These are phyloP conservation scores for Ormyrus pomaceus DNA, from an alignment of 2,888 invertebrate species.

Conservation along the genomic window DNA sequence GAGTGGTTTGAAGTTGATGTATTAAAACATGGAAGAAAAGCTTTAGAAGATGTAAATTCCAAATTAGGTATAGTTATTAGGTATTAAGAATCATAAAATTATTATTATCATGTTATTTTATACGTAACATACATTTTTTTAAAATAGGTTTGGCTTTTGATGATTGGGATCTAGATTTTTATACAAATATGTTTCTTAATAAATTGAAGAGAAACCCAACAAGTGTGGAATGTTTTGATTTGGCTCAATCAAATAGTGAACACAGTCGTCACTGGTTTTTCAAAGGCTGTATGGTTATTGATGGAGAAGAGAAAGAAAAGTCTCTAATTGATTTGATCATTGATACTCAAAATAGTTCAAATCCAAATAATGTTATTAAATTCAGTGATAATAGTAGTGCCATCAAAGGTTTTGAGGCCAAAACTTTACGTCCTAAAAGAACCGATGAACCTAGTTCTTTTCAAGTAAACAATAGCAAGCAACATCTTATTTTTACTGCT, in stretches of 20 bases:
- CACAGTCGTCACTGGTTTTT: constrained; percentile 99
- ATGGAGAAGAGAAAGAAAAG: constrained; percentile 86
- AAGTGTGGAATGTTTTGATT: constrained; percentile 97
- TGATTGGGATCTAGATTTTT: constrained; percentile 93
- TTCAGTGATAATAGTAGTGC: constrained; percentile 99
- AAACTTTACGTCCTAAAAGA: constrained; percentile 82
- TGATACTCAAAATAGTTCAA: constrained; percentile 89
- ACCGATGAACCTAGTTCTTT: constrained; percentile 82
- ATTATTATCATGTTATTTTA: not conserved
- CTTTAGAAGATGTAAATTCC: constrained; percentile 88
- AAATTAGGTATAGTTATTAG: constrained; percentile 80
- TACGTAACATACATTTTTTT: constrained; percentile 8
- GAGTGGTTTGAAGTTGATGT: constrained; percentile 91
- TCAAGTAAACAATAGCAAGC: constrained; percentile 77
- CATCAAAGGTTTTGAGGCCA: constrained; percentile 88
- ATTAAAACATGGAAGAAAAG: constrained; percentile 84
- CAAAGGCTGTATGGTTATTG: constrained; percentile 88
- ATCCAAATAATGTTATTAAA: constrained; percentile 96
- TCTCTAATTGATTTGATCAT: constrained; percentile 96
- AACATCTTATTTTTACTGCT: constrained; percentile 97
- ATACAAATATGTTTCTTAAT: constrained; percentile 89
- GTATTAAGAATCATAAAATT: not conserved
- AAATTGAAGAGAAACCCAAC: constrained; percentile 94
- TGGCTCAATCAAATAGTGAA: constrained; percentile 98
- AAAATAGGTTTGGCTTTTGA: constrained; percentile 90